These are phyloP conservation scores for Philereme transversata DNA, from an alignment of 2,888 invertebrate genomes.

Conservation along the genomic window DNA sequence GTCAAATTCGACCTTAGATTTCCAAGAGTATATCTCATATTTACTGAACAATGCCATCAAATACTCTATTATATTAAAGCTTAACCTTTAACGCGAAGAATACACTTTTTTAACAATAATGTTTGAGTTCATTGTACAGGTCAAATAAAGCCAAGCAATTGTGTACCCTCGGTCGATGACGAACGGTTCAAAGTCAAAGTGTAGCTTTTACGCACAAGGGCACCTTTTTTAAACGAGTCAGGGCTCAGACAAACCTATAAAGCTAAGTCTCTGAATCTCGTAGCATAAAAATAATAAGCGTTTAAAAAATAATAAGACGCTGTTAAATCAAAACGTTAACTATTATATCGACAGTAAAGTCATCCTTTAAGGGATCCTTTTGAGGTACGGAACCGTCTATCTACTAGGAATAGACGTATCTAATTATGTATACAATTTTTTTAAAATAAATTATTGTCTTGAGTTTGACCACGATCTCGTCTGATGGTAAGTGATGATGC, in stretches of 20 bases:
- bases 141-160: constrained; percentile 17
- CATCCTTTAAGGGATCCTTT: not conserved
- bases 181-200: constrained; percentile 16
- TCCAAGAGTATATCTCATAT: constrained; percentile 23
- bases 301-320: not conserved
- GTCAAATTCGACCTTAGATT: constrained; percentile 8
- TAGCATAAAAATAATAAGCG: constrained; percentile 18
- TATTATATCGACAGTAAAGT: not conserved
- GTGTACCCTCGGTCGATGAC: constrained; percentile 7
- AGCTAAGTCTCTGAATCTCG: constrained; percentile 24
- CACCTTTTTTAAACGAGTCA: constrained; percentile 27
- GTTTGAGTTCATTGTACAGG: constrained; percentile 35
- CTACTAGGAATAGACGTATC: too few relatives aligned
- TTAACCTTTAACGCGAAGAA: constrained; percentile 42
- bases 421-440: too few relatives aligned
- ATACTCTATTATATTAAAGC: constrained; percentile 31
- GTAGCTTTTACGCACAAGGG: constrained; percentile 14
- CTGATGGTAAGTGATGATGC: too few relatives aligned
- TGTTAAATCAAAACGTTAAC: not conserved
- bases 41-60: constrained; percentile 30
- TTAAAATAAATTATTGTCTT: too few relatives aligned
- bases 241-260: constrained; percentile 26
- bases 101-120: constrained; percentile 41
- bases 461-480: too few relatives aligned
- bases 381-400: too few relatives aligned